Base-by-base conservation (phyloP, 2,888 invertebrate species). In the Trissoscelio sp. region DNA sequence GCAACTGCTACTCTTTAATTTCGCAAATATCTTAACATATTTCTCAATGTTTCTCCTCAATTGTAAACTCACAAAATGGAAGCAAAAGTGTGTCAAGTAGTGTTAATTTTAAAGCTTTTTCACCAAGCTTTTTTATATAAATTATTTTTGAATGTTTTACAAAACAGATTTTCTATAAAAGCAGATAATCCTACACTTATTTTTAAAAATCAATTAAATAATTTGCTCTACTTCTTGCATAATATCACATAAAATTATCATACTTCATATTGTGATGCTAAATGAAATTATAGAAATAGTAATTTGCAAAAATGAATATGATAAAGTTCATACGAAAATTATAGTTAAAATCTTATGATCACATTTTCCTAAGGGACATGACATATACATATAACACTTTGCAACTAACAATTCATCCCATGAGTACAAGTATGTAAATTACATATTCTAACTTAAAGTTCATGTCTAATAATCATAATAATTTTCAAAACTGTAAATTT, bases 351-450 rank as follows among this genome's bases (percentile, higher is more conserved):
- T 58, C 28, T 70, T 58, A 58, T 37, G 46, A 37, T 58, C 12
- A 24, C 42, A 60, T 58, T 58, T 60, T 60, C 60, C 51, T 42
- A 60, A 62, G 42, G 18, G 53, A 12, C 60, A 31, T 39, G 14
- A 28, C 51, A 37, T 11, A 31, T 55, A 22, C 20, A 3, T 22
- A 42, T 28, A 67, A 67, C 14, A 42, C 60, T 60, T 51, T 37
- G 58, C 24, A 60, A 72, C 24, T 60, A 58, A 70, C 22, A 48
- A 72, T 72, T 62, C 16, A 42, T 57, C 72, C 53, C 62, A 53
- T 16, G 62, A 42, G 72, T 53, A 20, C 51, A 60, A 72, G n/a
- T n/a, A n/a, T 60, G 14, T 37, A 14, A 51, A 51, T 67, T 31
- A 18, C 3, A n/a, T 12, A 14, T 44, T 24, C 48, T 11, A 55